A percentile compares a stretch with the other conserved stretches of the same genome.
phyloP scores from a whole-genome alignment of 2,113 vertebrate genomes.

The Oncorhynchus kisutch region DNA sequence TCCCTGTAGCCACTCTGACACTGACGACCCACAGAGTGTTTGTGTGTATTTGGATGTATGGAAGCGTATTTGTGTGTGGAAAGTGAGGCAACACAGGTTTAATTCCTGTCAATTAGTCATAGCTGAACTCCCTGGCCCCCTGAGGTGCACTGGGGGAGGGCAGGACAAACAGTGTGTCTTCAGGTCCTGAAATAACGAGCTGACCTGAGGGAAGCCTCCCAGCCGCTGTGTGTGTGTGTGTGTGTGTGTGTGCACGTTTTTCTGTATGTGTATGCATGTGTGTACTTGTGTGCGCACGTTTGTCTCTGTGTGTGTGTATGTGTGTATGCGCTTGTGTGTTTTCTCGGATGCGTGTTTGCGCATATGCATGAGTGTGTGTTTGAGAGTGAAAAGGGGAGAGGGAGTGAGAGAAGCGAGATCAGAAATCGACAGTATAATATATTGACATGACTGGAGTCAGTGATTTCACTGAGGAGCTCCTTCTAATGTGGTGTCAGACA shows the following conservation, averaged over 20 bases:
- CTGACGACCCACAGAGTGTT: too few relatives aligned
- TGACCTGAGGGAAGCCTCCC: background rate
- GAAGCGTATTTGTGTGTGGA: background rate
- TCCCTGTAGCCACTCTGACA: background rate
- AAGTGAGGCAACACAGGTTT: background rate
- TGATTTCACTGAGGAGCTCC: background rate
- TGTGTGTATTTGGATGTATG: background rate
- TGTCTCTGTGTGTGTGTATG: too few relatives aligned
- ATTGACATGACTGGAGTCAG: background rate
- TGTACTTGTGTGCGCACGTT: too few relatives aligned
- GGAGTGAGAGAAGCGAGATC: background rate
- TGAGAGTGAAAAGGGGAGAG: background rate
- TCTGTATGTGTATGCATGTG: too few relatives aligned
- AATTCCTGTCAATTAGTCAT: constrained; percentile 30
- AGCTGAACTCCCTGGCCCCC: constrained; percentile 11
- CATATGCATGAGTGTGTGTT: too few relatives aligned
- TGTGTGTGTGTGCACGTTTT: too few relatives aligned
- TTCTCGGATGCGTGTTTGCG: background rate
- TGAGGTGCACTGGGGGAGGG: background rate
- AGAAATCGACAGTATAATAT: background rate
- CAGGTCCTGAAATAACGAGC: constrained; percentile 18
- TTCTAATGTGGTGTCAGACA: background rate
- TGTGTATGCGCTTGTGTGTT: background rate
- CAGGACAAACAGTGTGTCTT: background rate
- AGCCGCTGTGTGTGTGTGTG: background rate